These are phyloP conservation scores for Stictocephala bisonia DNA, from an alignment of 2,888 invertebrate genomes.

Conservation along the genomic window DNA sequence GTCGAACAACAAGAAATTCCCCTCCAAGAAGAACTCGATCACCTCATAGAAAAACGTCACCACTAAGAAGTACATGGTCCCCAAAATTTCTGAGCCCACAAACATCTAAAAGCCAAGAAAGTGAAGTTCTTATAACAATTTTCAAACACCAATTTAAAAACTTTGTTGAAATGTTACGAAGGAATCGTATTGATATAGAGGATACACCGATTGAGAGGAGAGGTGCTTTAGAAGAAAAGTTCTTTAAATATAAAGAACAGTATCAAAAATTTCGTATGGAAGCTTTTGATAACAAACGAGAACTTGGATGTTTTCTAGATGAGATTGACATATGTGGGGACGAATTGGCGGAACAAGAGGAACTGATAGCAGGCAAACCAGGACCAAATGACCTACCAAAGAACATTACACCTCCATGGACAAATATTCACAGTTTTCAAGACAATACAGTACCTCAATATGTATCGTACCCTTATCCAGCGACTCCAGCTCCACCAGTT, in stretches of 20 bases:
- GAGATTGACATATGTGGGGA: constrained; percentile 13
- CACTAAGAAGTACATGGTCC: too few relatives aligned
- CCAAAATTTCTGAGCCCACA: too few relatives aligned
- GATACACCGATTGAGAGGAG: constrained; percentile 30
- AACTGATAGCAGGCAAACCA: not conserved
- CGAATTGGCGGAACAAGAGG: not conserved
- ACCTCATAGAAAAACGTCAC: too few relatives aligned
- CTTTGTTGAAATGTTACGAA: constrained; percentile 1
- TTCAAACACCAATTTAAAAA: constrained; percentile 16
- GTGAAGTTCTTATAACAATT: not conserved
- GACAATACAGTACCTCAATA: too few relatives aligned
- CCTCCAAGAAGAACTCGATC: constrained; percentile 21
- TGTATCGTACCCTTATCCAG: too few relatives aligned
- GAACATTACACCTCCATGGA: too few relatives aligned
- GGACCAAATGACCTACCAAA: constrained; percentile 16
- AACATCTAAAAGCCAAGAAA: not conserved
- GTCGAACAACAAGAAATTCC: not conserved
- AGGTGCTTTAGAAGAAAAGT: not conserved
- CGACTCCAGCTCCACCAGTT: too few relatives aligned
- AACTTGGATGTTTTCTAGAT: not conserved
- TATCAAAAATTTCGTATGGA: not conserved
- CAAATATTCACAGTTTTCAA: too few relatives aligned
- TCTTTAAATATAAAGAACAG: not conserved
- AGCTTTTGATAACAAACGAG: not conserved
- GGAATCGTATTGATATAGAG: constrained; percentile 22